These are phyloP conservation scores for Eretmocerus hayati DNA, from an alignment of 2,888 invertebrate genomes.

Conservation along the genomic window DNA sequence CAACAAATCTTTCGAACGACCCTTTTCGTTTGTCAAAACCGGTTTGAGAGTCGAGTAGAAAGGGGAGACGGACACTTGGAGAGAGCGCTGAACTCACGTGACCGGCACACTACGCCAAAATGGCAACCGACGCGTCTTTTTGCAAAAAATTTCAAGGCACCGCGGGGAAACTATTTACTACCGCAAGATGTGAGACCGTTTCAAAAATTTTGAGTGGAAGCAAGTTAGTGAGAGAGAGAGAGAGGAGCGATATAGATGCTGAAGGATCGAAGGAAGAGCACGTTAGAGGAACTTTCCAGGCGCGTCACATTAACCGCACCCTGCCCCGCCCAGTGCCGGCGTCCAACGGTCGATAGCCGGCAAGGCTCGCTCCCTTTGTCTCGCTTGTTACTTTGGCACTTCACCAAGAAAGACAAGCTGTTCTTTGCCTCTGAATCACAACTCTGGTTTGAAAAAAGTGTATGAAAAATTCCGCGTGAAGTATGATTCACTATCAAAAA, in stretches of 20 bases:
- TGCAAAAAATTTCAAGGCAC: background rate
- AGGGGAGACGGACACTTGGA: too few species aligned
- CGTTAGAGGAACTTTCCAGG: slow-evolving; percentile 25
- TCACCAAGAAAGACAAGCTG: too few species aligned
- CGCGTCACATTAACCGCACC: slow-evolving; percentile 40
- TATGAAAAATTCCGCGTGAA: too few species aligned
- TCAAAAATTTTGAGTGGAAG: background rate
- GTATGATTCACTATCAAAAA: too few species aligned
- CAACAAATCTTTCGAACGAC: too few species aligned
- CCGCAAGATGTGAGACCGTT: background rate
- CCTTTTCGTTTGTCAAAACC: too few species aligned
- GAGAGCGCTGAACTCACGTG: too few species aligned
- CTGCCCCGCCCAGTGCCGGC: slow-evolving; percentile 45
- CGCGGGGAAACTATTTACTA: background rate
- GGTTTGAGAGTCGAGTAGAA: too few species aligned
- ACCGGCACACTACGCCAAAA: slow-evolving; percentile 3
- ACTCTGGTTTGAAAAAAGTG: too few species aligned
- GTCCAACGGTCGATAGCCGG: slow-evolving; percentile 37
- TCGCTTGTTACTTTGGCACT: too few species aligned
- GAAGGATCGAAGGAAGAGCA: too few species aligned
- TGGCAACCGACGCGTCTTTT: slow-evolving; percentile 5
- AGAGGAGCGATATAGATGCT: background rate
- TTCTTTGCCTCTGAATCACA: too few species aligned
- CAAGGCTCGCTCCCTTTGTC: slow-evolving; percentile 6
- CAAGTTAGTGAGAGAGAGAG: background rate